phyloP scores from a whole-genome alignment of 2,888 invertebrate species.

The Melanostoma mellinum region DNA sequence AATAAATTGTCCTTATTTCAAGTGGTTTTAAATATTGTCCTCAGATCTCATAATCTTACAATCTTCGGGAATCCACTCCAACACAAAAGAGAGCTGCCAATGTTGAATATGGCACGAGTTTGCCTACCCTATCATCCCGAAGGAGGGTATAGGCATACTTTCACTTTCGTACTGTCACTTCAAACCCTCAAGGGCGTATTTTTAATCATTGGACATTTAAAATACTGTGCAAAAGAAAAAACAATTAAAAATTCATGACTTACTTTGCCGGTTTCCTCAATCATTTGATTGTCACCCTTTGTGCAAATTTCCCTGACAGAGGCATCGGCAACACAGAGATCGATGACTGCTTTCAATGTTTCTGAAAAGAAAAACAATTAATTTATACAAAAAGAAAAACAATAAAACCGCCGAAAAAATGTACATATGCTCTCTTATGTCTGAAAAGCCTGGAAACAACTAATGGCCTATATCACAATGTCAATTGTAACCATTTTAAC shows the following conservation, averaged over 20 bases:
- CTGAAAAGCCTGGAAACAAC: too few species aligned
- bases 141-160: constrained; percentile 35
- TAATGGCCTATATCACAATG: too few species aligned
- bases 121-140: constrained; percentile 36
- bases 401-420: constrained; percentile 1
- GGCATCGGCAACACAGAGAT: constrained; percentile 92
- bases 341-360: constrained; percentile 93
- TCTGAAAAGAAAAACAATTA: constrained; percentile 83
- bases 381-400: neutral
- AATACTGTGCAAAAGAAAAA: neutral
- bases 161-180: constrained; percentile 65
- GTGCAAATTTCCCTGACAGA: constrained; percentile 96
- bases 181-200: constrained; percentile 79
- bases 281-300: constrained; percentile 92
- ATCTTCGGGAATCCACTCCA: constrained; percentile 77
- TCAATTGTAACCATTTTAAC: too few species aligned
- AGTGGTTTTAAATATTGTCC: constrained; percentile 73
- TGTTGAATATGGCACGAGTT: constrained; percentile 73
- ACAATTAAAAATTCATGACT: constrained; percentile 59
- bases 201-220: constrained; percentile 80
- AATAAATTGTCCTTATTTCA: neutral
- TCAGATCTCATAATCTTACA: constrained; percentile 83
- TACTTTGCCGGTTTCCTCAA: constrained; percentile 96
- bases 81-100: constrained; percentile 71
- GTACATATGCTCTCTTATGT: too few species aligned